phyloP scores from a whole-genome alignment of 1,140 invertebrate genomes.

The Pseudobourletiella spinata region DNA sequence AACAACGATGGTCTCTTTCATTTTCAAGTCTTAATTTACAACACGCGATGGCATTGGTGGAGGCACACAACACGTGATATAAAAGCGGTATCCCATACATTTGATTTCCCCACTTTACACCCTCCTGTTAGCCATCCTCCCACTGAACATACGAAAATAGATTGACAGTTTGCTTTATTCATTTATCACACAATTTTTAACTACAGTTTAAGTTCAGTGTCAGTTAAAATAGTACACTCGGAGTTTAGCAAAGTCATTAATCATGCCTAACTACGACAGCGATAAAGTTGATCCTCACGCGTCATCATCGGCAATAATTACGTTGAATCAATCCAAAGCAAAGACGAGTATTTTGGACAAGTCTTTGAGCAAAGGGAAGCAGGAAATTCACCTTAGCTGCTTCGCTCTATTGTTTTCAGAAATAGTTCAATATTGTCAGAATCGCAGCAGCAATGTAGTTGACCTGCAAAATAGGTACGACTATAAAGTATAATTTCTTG shows the following conservation, averaged over 20 bases:
- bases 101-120: no score
- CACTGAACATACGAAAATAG: no score
- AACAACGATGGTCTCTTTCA: no score
- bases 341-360: constrained; percentile 83
- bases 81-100: no score
- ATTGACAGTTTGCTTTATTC: no score
- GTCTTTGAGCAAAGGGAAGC: constrained; percentile 81
- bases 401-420: constrained; percentile 95
- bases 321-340: constrained; percentile 36
- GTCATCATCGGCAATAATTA: constrained; percentile 20
- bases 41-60: no score
- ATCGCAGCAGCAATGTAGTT: constrained; percentile 84
- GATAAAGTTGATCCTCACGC: constrained; percentile 26
- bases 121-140: no score
- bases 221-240: no score
- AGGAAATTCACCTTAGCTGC: constrained; percentile 82
- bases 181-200: no score
- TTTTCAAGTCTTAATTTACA: no score
- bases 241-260: not conserved
- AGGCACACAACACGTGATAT: no score
- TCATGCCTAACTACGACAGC: not conserved
- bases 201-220: no score
- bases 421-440: constrained; percentile 96
- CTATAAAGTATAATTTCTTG: constrained; percentile 29
- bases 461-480: constrained; percentile 90